Percentiles rank a stretch among this genome's conserved stretches.
Conservation (phyloP, 2,113 vertebrate species). For the Tor tambroides region DNA sequence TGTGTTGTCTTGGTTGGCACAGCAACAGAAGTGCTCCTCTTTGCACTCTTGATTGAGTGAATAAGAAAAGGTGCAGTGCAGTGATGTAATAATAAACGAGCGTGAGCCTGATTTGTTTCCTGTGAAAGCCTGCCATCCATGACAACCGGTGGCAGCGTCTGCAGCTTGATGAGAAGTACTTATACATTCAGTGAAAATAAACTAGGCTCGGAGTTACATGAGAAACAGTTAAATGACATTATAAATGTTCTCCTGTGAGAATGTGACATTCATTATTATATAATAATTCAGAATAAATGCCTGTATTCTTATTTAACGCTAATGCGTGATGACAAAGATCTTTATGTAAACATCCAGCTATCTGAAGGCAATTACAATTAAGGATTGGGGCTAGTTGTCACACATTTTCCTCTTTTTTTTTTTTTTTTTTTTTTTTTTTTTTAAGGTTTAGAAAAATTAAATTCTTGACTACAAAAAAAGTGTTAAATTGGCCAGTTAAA, state of each 20-base stretch:
- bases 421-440: no score
- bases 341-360: neutral
- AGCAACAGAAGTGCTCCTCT: conserved; percentile 38
- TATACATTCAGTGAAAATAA: neutral
- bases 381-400: neutral
- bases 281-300: neutral
- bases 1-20: conserved; percentile 49
- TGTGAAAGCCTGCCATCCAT: conserved; percentile 58
- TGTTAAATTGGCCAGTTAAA: neutral
- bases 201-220: neutral
- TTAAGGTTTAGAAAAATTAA: neutral
- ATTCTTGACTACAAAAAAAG: neutral
- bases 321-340: neutral
- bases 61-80: conserved; percentile 9
- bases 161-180: neutral
- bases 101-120: conserved; percentile 57
- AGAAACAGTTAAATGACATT: neutral
- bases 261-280: neutral
- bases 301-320: neutral
- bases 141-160: conserved; percentile 42
- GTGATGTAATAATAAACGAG: conserved; percentile 8
- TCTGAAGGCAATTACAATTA: neutral
- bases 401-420: neutral
- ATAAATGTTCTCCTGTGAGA: neutral
- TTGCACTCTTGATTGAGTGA: conserved; percentile 30